Evolutionary conservation across 2,113 vertebrate genomes (phyloP).

Genomic region (Trachemys scripta): DNA sequence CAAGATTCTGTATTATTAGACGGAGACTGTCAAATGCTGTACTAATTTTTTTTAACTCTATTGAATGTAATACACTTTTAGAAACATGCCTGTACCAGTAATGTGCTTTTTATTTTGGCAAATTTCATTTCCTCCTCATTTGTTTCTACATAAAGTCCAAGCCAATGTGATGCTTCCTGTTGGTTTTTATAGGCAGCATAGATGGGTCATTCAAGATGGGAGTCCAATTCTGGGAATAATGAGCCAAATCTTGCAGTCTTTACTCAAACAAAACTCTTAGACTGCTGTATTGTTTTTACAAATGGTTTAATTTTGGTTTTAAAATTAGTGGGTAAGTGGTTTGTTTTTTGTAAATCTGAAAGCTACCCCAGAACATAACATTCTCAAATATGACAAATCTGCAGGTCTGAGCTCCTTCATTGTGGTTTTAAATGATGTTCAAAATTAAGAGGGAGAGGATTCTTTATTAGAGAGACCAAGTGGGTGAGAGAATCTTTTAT

Average conservation of each 20-base stretch:
- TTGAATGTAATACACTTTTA: neutral
- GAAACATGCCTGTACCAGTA: neutral
- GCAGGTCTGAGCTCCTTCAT: neutral
- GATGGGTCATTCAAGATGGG: accelerated
- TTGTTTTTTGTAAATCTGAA: neutral
- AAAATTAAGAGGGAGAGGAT: neutral
- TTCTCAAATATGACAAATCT: neutral
- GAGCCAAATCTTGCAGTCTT: accelerated
- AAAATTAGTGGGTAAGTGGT: neutral
- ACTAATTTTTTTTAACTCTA: neutral
- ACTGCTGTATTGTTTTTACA: neutral
- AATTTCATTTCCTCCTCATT: neutral
- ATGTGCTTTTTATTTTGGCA: neutral
- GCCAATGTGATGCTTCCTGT: neutral
- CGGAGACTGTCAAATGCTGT: neutral
- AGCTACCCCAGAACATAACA: neutral
- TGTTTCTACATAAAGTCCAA: neutral
- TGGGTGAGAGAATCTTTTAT: neutral
- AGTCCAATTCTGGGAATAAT: neutral
- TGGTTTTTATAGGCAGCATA: neutral
- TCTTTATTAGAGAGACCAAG: neutral
- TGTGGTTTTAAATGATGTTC: neutral
- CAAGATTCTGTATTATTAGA: neutral
- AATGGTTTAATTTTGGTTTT: neutral
- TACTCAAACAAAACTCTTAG: neutral